Evolutionary conservation across 1,140 invertebrate genomes (phyloP).

Genomic region (Aphaenogaster ashmeadi): DNA sequence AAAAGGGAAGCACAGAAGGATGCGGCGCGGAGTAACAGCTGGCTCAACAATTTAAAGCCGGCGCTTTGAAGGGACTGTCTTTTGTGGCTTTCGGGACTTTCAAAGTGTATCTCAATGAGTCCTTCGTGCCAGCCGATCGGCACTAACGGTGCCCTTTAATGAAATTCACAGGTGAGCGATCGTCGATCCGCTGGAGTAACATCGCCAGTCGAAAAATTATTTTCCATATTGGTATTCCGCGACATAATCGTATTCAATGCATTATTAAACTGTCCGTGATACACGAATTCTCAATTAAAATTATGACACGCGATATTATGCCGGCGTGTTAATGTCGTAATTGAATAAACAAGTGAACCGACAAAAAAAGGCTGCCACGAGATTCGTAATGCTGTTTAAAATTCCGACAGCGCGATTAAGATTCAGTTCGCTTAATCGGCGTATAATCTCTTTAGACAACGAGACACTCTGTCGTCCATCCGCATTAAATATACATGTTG

Average conservation of each 20-base stretch:
- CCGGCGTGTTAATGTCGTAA: conserved; percentile 27
- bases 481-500: conserved; percentile 37
- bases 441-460: conserved; percentile 35
- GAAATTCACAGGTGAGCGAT: conserved; percentile 33
- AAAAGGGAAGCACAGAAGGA: conserved; percentile 25
- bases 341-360: conserved; percentile 26
- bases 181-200: background rate
- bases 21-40: conserved; percentile 67
- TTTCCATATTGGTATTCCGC: background rate
- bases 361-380: background rate
- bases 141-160: conserved; percentile 45
- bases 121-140: conserved; percentile 14
- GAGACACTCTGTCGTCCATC: conserved; percentile 12
- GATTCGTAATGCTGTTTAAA: conserved; percentile 30
- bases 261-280: background rate
- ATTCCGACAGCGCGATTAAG: conserved; percentile 56
- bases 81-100: conserved; percentile 58
- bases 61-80: conserved; percentile 36
- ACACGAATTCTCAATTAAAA: conserved; percentile 24
- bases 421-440: conserved; percentile 51
- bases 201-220: background rate
- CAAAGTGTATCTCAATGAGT: conserved; percentile 33
- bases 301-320: background rate
- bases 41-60: conserved; percentile 71
- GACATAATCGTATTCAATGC: background rate